These are phyloP conservation scores for Arenaria interpres DNA, from an alignment of 2,113 vertebrate species.

Conservation along the genomic window DNA sequence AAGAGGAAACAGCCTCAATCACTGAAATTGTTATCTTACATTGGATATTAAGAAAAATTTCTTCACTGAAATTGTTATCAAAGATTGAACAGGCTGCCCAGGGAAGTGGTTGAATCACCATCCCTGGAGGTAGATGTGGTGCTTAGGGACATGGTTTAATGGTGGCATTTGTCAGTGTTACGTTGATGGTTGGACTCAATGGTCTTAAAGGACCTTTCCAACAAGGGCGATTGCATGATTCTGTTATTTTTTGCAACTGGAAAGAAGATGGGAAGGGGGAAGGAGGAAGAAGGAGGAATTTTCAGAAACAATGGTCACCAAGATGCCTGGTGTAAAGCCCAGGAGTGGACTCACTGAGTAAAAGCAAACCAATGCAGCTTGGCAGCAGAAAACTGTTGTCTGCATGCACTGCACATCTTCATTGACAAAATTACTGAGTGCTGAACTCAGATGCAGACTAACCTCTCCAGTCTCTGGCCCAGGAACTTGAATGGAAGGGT, in stretches of 20 bases:
- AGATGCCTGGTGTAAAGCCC: background rate
- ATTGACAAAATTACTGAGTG: background rate
- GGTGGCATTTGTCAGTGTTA: background rate
- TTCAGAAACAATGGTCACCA: background rate
- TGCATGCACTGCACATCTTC: accelerated
- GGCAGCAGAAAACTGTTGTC: background rate
- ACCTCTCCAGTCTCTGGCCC: background rate
- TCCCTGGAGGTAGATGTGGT: background rate
- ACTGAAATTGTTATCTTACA: background rate
- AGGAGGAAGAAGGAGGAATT: background rate
- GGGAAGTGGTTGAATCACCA: background rate
- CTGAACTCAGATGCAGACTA: background rate
- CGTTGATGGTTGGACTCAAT: background rate
- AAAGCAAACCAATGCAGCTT: background rate
- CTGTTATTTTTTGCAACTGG: background rate
- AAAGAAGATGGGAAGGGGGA: background rate
- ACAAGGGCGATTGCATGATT: background rate
- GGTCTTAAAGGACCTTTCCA: background rate
- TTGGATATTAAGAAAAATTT: background rate
- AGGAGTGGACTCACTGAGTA: background rate
- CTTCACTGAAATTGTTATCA: background rate
- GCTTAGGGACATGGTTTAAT: background rate
- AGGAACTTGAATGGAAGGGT: background rate
- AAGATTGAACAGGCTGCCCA: background rate
- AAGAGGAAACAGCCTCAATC: background rate